Conservation (phyloP, 2,113 vertebrate species). For the Gymnobelideus leadbeateri region DNA sequence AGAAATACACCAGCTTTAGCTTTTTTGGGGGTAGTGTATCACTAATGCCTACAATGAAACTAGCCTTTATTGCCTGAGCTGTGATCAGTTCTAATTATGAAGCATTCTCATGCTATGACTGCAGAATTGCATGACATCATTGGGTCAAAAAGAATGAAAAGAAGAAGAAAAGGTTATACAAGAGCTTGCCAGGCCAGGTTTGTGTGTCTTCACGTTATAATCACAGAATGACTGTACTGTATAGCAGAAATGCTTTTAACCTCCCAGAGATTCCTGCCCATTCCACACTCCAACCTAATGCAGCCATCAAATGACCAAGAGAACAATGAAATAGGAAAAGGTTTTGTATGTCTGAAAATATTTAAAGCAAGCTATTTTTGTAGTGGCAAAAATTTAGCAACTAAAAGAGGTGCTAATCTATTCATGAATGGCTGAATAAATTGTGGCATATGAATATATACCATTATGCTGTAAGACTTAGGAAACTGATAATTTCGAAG, state of each 20-base stretch:
- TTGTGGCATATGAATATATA: neutral
- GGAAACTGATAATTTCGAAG: too few species aligned
- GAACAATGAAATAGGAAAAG: neutral
- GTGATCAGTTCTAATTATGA: conserved; percentile 95
- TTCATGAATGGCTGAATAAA: neutral
- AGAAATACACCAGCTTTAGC: conserved; percentile 96
- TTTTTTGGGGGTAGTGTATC: conserved; percentile 96
- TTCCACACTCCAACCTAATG: neutral
- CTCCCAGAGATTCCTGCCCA: neutral
- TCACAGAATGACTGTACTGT: neutral
- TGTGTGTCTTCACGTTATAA: neutral
- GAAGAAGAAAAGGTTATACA: neutral
- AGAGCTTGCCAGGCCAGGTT: neutral
- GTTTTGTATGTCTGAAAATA: neutral
- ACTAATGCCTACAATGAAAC: conserved; percentile 97
- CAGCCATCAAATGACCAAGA: neutral
- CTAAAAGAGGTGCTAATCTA: neutral
- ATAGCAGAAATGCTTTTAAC: neutral
- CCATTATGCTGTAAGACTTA: too few species aligned
- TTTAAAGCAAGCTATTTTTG: neutral
- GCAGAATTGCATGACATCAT: neutral
- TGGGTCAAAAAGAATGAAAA: neutral
- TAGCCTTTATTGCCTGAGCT: conserved; percentile 93
- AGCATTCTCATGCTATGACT: neutral
- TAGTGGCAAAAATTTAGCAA: neutral